phyloP scores from a whole-genome alignment of 2,888 invertebrate species.

The Cecidostiba fungosa region DNA sequence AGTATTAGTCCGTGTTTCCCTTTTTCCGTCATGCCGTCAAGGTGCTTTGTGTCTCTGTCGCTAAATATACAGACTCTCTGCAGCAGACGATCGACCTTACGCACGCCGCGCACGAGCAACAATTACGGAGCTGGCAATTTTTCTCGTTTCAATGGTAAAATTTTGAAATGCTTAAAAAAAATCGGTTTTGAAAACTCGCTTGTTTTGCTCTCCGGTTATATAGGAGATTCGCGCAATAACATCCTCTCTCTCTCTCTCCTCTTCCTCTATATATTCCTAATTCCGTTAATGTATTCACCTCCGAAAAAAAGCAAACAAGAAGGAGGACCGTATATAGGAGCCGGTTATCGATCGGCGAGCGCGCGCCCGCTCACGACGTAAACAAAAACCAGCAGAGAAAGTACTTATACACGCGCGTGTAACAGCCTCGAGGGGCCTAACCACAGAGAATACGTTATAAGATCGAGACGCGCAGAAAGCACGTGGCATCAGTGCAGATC shows the following conservation, averaged over 20 bases:
- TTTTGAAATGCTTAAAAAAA: background rate
- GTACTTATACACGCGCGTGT: background rate
- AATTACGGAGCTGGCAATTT: background rate
- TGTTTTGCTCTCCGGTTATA: background rate
- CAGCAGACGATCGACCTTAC: background rate
- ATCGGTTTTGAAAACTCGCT: background rate
- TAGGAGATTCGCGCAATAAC: background rate
- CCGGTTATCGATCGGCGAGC: slow-evolving; percentile 30
- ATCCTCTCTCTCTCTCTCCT: background rate
- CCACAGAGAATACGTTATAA: background rate
- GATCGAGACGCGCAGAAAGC: background rate
- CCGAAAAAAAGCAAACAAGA: slow-evolving; percentile 25
- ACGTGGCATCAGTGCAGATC: slow-evolving; percentile 39
- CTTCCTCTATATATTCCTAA: background rate
- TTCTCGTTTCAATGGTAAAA: background rate
- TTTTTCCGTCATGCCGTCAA: slow-evolving; percentile 8
- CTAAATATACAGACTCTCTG: slow-evolving; percentile 13
- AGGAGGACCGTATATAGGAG: background rate
- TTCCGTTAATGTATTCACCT: background rate
- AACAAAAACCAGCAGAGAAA: slow-evolving; percentile 39
- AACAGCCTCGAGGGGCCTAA: background rate
- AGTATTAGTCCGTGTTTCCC: slow-evolving; percentile 7
- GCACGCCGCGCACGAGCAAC: background rate
- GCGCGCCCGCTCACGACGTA: background rate
- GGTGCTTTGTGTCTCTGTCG: background rate